These are phyloP conservation scores for Amphipoea lucens DNA, from an alignment of 2,888 invertebrate genomes.

Conservation along the genomic window DNA sequence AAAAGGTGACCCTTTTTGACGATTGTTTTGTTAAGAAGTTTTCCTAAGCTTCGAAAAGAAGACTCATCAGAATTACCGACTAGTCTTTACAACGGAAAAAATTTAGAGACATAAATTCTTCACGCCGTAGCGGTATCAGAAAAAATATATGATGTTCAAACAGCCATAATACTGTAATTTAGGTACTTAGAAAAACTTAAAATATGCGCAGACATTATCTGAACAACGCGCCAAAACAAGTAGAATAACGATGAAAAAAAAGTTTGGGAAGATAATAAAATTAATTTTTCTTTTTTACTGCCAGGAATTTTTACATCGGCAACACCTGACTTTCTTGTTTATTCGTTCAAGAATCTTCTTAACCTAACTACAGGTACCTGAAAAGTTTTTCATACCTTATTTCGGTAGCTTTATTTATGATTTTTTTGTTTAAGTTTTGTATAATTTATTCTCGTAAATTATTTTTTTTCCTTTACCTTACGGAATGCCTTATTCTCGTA, in stretches of 20 bases:
- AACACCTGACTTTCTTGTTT: conserved; percentile 47
- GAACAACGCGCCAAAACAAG: conserved; percentile 36
- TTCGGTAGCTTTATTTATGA: not conserved
- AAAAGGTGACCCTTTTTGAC: not conserved
- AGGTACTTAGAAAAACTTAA: conserved; percentile 38
- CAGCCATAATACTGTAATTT: conserved; percentile 49
- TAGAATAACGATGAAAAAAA: conserved; percentile 34
- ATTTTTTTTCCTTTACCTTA: not conserved
- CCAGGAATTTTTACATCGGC: conserved; percentile 39
- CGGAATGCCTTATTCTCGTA: not conserved
- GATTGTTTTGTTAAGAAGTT: not conserved
- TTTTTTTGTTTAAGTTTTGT: not conserved
- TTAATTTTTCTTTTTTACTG: conserved; percentile 46
- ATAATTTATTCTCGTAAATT: not conserved
- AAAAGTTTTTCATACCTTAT: conserved; percentile 10
- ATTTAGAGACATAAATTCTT: conserved; percentile 16
- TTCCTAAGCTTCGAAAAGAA: not conserved
- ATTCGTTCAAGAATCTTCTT: conserved; percentile 35
- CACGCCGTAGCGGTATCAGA: conserved; percentile 22
- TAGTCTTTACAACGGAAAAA: conserved; percentile 4
- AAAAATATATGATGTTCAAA: conserved; percentile 49
- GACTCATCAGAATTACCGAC: not conserved
- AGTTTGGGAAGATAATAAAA: conserved; percentile 34
- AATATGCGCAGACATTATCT: conserved; percentile 47
- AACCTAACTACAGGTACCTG: conserved; percentile 15